Evolutionary conservation across 1,140 invertebrate genomes (phyloP).

Genomic region (Atopsyche davidsoni): DNA sequence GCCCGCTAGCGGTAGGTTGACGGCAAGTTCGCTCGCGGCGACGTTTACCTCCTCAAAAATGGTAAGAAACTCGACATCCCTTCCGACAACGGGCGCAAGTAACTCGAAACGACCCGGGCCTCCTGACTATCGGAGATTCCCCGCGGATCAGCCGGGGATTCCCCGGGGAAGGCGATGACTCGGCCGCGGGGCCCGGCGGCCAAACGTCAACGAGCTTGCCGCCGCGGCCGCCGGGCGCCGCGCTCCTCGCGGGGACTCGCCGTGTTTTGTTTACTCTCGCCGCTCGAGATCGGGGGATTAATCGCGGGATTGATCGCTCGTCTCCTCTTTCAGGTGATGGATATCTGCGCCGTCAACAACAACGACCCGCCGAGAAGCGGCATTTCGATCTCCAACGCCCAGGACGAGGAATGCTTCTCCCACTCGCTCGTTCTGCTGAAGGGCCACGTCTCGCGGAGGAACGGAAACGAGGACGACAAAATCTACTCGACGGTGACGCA

Average conservation of each 20-base stretch:
- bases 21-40: conserved; percentile 33
- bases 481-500: conserved; percentile 36
- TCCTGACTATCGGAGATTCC: too few relatives aligned
- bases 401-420: conserved; percentile 44
- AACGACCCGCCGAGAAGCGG: conserved; percentile 17
- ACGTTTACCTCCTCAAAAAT: not conserved
- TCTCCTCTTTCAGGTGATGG: conserved; percentile 27
- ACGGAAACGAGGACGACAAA: conserved; percentile 39
- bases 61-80: not conserved
- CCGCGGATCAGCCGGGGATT: too few relatives aligned
- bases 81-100: too few relatives aligned
- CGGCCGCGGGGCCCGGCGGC: too few relatives aligned
- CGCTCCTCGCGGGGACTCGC: not conserved
- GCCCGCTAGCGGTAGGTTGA: conserved; percentile 18
- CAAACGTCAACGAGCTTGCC: conserved; percentile 19
- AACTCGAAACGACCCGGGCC: too few relatives aligned
- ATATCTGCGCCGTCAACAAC: conserved; percentile 24
- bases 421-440: conserved; percentile 45
- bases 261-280: too few relatives aligned
- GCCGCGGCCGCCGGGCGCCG: conserved; percentile 4
- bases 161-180: too few relatives aligned
- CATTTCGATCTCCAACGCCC: conserved; percentile 26
- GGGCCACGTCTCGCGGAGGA: conserved; percentile 40
- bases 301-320: too few relatives aligned
- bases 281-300: too few relatives aligned